Base-by-base conservation (phyloP, 2,888 invertebrate genomes). In the Limnephilus rhombicus region DNA sequence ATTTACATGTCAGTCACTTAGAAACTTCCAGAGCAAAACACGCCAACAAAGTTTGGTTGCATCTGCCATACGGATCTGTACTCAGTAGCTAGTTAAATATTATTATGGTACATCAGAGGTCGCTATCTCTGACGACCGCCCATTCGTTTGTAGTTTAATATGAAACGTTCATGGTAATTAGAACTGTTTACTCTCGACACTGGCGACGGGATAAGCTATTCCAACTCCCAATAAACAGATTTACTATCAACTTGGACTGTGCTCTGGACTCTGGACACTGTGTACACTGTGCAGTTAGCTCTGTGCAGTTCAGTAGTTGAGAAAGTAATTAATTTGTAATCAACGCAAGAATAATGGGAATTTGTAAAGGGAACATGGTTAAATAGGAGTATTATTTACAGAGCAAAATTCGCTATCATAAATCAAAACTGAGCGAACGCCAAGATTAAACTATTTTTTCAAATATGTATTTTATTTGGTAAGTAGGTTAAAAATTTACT, bases 81-180 rank as follows among this genome's bases (percentile, higher is more conserved):
- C 18, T 24, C 24, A 24, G 18, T 68, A 18, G 7, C 24, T 24
- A 68, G 53, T 24, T 68, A 68, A 68, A 68, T 68, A 68, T 68
- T 24, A 68, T 68, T 24, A 68, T 68, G 18, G 53, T 68, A 68
- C 53, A 18, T 68, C 53, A 68, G 53, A 68, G 53, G 31, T 29
- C 82, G 82, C 31, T 83, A 83, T 31, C 83, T 83, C 18, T 83
- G 83, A 83, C 34, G 34, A 83, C 31, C 83, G 83, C 34, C 31
- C 83, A 34, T 83, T 37, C 83, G 83, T 83, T 83, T 37, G 83
- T 37, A 15, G 83, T 31, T 68, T 24, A 31, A 83, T 83, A 83
- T 31, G 29, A 83, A 83, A 83, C 83, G 83, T 34, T 83, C 83
- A 37, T 37, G 34, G 85, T 85, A 85, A 85, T 85, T 85, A 85